Conservation (phyloP, 2,888 invertebrate genomes). For the Dyspetes luteomarginatus region DNA sequence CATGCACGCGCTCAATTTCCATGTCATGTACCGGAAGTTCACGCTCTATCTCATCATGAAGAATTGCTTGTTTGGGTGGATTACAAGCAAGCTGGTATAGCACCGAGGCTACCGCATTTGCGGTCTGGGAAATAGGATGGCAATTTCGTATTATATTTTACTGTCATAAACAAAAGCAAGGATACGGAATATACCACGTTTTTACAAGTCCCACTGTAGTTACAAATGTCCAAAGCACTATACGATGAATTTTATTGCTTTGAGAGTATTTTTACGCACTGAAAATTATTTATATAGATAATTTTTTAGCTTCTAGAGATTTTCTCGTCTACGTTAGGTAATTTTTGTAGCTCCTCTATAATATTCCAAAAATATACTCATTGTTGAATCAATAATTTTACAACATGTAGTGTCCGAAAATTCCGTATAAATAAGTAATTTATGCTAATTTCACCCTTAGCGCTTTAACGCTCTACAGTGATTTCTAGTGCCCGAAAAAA, state of each 20-base stretch:
- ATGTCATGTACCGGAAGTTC: slow-evolving; percentile 84
- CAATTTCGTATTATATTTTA: slow-evolving; percentile 41
- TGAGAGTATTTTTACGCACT: background rate
- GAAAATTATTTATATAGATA: slow-evolving; percentile 9
- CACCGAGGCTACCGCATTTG: slow-evolving; percentile 90
- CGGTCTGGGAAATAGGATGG: slow-evolving; percentile 85
- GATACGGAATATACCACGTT: background rate
- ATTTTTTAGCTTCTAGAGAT: background rate
- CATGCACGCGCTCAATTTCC: slow-evolving; percentile 85
- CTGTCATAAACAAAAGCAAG: background rate
- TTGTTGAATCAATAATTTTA: no score
- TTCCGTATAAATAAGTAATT: no score
- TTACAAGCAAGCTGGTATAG: slow-evolving; percentile 89
- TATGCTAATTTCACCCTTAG: no score
- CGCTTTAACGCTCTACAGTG: no score
- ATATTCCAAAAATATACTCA: no score
- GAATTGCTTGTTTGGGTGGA: slow-evolving; percentile 87
- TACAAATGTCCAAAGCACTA: slow-evolving; percentile 19
- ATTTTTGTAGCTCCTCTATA: no score
- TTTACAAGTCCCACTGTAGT: no score
- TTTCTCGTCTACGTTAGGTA: background rate
- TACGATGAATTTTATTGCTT: background rate
- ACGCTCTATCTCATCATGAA: slow-evolving; percentile 86
- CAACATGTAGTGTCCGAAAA: no score
- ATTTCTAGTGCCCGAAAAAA: no score